Base-by-base conservation (phyloP, 1,140 invertebrate genomes). In the Diabrotica virgifera region DNA sequence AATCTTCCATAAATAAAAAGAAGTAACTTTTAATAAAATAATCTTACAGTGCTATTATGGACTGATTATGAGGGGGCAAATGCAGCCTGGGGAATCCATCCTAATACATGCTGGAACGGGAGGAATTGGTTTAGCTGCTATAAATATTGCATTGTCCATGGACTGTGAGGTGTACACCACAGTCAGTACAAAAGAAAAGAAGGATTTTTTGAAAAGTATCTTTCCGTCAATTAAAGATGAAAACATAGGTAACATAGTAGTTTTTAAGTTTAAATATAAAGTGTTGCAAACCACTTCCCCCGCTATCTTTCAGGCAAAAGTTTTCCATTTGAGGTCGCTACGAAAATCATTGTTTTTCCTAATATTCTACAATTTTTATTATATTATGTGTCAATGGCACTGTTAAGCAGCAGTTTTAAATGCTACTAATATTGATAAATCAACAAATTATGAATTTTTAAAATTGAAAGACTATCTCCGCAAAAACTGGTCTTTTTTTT, bases 71-170 rank as follows among this genome's bases (percentile, higher is more conserved):
- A 62, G 52, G 55, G 64, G 35, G 24, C 35, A 59, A 10, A 52
- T 65, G 37, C 5, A 84, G 71, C 82, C 84, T 62, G 94, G 94
- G 3, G 93, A 98, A 71, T 85, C 84, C 37, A 85, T 98, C 36
- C 84, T 99, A 0, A 93, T 99, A 70, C 96, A 98, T 77, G 93
- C 96, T 63, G 96, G 96, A 66, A 90, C 92, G 70, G 96, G 96
- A 68, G 96, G 95, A 71, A 94, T 98, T 36, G 96, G 96, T 6
- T 93, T 96, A 81, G 95, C 95, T 5, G 93, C 95, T 65, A 97
- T 98, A 72, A 83, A 91, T 9, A 93, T 99, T 74, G 94, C 94
- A 36, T 81, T 97, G 7, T 85, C 90, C 74, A 86, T 90, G 79
- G 92, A 92, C 11, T 91, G 93, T 78, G 85, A 78, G 36, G 89